Conservation (phyloP, 2,113 vertebrate species). For the Laticauda colubrina region DNA sequence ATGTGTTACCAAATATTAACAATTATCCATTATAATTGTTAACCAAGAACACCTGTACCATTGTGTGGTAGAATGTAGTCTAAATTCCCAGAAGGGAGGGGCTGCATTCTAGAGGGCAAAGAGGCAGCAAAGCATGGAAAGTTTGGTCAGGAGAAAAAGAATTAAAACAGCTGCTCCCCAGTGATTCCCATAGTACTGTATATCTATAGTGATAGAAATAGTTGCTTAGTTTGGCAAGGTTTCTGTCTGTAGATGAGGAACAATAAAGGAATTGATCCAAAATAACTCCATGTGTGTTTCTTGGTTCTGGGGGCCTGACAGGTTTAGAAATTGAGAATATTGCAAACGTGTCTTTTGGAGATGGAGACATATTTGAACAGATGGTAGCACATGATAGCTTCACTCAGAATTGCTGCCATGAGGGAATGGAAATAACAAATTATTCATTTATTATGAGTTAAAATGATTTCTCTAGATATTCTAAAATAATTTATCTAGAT, state of each 20-base stretch:
- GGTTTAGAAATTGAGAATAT: not conserved
- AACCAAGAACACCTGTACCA: not conserved
- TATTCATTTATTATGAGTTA: not conserved
- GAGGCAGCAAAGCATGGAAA: not conserved
- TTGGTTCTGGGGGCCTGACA: not conserved
- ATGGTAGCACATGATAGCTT: not conserved
- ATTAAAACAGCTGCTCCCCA: not conserved
- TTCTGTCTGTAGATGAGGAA: not conserved
- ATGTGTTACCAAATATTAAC: not conserved
- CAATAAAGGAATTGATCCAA: not conserved
- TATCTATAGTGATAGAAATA: not conserved
- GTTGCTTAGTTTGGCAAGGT: not conserved
- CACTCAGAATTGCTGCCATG: not conserved
- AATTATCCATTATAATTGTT: not conserved
- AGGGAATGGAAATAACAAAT: not conserved
- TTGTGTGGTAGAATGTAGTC: not conserved
- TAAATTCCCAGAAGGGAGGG: not conserved
- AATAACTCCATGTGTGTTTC: not conserved
- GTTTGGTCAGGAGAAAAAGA: not conserved
- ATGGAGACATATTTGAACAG: not conserved
- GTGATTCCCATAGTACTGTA: not conserved
- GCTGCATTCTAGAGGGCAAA: not conserved
- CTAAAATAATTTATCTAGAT: not conserved
- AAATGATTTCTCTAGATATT: too few species aligned
- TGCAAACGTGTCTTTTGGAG: not conserved